Conservation (phyloP, 2,888 invertebrate species). For the Halictus ligatus region DNA sequence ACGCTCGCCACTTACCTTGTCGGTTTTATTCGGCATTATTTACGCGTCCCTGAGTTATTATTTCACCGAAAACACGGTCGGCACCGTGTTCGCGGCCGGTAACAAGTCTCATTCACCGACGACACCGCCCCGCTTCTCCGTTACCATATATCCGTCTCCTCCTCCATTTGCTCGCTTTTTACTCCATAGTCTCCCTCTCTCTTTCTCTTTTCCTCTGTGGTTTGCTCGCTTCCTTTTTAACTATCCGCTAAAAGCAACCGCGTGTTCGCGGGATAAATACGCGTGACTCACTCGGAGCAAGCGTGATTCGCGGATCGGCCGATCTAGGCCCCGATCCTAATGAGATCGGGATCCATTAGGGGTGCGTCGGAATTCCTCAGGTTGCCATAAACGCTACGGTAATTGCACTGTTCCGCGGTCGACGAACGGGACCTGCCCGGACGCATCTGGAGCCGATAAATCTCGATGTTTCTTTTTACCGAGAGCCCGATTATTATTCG, state of each 20-base stretch:
- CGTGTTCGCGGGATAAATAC: conserved; percentile 31
- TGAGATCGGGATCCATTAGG: conserved; percentile 49
- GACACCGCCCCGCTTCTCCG: neutral
- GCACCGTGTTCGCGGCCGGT: conserved; percentile 26
- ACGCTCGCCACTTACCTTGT: conserved; percentile 49
- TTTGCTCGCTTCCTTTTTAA: neutral
- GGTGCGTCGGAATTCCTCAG: conserved; percentile 28
- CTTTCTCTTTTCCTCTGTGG: neutral
- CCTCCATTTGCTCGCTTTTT: neutral
- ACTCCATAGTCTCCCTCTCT: neutral
- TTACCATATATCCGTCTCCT: conserved; percentile 14
- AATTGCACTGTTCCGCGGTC: neutral
- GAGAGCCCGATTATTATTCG: neutral
- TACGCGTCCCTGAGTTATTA: conserved; percentile 48
- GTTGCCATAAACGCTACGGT: neutral
- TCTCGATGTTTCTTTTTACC: neutral
- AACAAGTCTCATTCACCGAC: conserved; percentile 13
- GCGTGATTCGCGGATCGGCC: neutral
- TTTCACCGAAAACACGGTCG: conserved; percentile 27
- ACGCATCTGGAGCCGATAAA: neutral
- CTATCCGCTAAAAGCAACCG: conserved; percentile 35
- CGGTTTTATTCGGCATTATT: conserved; percentile 55
- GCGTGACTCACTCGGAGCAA: conserved; percentile 38
- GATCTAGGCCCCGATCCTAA: conserved; percentile 21
- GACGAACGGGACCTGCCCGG: neutral